phyloP scores from a whole-genome alignment of 2,797 vertebrate species.

The Tadarida brasiliensis region DNA sequence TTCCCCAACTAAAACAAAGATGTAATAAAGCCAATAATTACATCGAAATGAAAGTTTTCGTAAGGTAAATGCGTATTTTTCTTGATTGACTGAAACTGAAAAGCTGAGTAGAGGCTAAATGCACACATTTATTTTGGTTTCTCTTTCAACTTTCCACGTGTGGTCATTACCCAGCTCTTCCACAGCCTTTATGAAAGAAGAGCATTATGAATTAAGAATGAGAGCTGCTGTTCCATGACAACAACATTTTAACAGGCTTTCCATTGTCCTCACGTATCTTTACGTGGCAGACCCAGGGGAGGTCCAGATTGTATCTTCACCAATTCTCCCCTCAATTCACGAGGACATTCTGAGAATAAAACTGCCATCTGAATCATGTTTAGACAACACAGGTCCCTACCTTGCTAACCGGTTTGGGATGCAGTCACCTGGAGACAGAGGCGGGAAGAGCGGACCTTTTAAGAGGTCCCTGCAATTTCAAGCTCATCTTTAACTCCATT shows the following conservation, averaged over 20 bases:
- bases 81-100: conserved; percentile 43
- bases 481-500: conserved; percentile 58
- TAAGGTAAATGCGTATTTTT: not conserved
- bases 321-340: not conserved
- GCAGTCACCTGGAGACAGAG: conserved; percentile 55
- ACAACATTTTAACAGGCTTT: not conserved
- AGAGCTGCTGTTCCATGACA: not conserved
- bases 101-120: conserved; percentile 8
- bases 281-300: not conserved
- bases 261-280: not conserved
- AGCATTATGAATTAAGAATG: not conserved
- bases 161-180: conserved; percentile 22
- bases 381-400: conserved; percentile 6
- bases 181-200: conserved; percentile 42
- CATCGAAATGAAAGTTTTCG: not conserved
- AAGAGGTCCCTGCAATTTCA: conserved; percentile 59
- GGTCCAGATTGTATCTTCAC: not conserved
- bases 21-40: not conserved
- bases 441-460: not conserved
- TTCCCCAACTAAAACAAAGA: conserved; percentile 54
- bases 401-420: not conserved
- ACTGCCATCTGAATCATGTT: conserved; percentile 16
- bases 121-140: conserved; percentile 54
- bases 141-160: conserved; percentile 6
- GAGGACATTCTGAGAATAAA: conserved; percentile 8